Evolutionary conservation across 1,140 invertebrate species (phyloP).

Genomic region (Drosophila murphyi): DNA sequence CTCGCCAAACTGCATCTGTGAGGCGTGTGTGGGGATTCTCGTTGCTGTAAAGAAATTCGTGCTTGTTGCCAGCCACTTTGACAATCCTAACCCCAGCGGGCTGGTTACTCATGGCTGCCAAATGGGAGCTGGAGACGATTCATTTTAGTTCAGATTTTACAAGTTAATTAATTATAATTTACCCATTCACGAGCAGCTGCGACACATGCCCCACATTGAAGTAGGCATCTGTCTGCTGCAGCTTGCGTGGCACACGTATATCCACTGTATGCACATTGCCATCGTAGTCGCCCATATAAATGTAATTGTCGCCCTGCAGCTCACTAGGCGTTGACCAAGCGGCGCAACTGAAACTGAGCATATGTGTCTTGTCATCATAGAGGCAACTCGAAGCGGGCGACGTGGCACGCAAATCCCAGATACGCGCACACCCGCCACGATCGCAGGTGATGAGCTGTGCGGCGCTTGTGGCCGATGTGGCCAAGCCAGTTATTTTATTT

Average conservation of each 20-base stretch:
- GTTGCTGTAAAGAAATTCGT: slow-evolving; percentile 54
- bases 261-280: slow-evolving; percentile 64
- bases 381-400: slow-evolving; percentile 53
- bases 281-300: slow-evolving; percentile 67
- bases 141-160: not conserved
- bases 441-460: slow-evolving; percentile 63
- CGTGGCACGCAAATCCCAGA: slow-evolving; percentile 63
- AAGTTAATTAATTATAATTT: not conserved
- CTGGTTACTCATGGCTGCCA: slow-evolving; percentile 60
- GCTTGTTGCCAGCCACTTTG: slow-evolving; percentile 6
- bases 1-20: slow-evolving; percentile 57
- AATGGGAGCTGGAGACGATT: slow-evolving; percentile 10
- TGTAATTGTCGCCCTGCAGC: slow-evolving; percentile 45
- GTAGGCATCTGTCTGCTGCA: slow-evolving; percentile 36
- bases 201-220: slow-evolving; percentile 46
- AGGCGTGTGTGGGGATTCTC: slow-evolving; percentile 51
- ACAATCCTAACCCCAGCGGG: slow-evolving; percentile 52
- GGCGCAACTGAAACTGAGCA: slow-evolving; percentile 54
- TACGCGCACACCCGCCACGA: slow-evolving; percentile 58
- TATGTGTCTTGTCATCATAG: slow-evolving; percentile 42
- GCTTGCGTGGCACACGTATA: slow-evolving; percentile 44
- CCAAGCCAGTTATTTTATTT: slow-evolving; percentile 57
- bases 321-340: slow-evolving; percentile 54
- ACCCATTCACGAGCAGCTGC: slow-evolving; percentile 56
- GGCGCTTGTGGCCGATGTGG: slow-evolving; percentile 31